Base-by-base conservation (phyloP, 37 sponge, comb jelly and placozoan genomes). In the Haliclona indistincta region DNA sequence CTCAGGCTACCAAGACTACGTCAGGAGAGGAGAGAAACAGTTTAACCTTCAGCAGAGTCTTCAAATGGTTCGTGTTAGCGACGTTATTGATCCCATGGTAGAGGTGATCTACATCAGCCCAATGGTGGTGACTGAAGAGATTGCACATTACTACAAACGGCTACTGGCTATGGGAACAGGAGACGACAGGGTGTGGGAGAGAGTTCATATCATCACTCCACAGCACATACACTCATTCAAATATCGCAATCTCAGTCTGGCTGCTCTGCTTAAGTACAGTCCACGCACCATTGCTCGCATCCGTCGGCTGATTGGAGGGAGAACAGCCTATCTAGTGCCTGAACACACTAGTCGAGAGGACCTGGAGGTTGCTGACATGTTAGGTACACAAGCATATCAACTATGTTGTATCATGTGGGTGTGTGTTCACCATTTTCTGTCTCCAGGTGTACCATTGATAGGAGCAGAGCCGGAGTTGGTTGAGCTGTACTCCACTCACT, bases 81-180 rank as follows among this genome's bases (percentile, higher is more conserved):
- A 93, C 43, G 39, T 89, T 13, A 66, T 52, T 74, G 88, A 92
- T 63, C 82, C 90, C 41, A 86, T 86, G 44, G 82, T 84, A 25
- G 90, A 94, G 40, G 88, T 97, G 45, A 75, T 97, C n/a, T 97
- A 94, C 64, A 56, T 97, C 23, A 89, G 90, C 15, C 88, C 95
- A 4, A 76, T 92, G 7, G 75, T 73, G 43, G 38, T 94, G 28
- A 67, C 45, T 6, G 70, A 86, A 6, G 98, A 94, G 45, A 34
- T 87, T 47, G 56, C 62, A 45, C 77, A 91, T 45, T 97, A 92
- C 56, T 92, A 92, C 70, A 28, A 61, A 47, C 82, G 70, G 29
- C 69, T 97, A 13, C 71, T 97, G 69, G 73, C 71, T 23, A 73
- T 91, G 80, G 78, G 82, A 2, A 53, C 38, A 0, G 63, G 44